Percentiles rank a stretch among this genome's conserved stretches.
Conservation (phyloP, 2,888 invertebrate genomes). For the Crioceris asparagi region DNA sequence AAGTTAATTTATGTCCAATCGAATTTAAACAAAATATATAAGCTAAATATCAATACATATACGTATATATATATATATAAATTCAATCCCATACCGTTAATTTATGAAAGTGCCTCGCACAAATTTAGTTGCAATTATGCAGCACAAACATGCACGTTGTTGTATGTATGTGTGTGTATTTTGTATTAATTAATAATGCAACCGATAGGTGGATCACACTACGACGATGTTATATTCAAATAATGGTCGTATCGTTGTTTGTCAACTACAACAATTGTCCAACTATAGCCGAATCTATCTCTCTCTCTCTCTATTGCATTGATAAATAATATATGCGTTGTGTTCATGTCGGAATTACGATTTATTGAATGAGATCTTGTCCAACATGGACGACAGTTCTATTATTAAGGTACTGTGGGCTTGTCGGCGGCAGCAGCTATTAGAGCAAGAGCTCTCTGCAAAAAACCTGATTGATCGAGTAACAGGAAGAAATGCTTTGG, state of each 20-base stretch:
- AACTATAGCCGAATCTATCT: no score
- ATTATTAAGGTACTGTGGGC: conserved; percentile 6
- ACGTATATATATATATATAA: no score
- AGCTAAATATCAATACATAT: conserved; percentile 37
- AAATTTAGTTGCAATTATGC: conserved; percentile 37
- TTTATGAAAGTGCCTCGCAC: conserved; percentile 37
- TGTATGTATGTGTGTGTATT: conserved; percentile 25
- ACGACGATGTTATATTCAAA: conserved; percentile 37
- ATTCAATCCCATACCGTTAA: no score
- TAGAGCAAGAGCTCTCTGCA: no score
- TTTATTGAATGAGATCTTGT: conserved; percentile 33
- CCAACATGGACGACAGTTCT: conserved; percentile 18
- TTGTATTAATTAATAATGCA: conserved; percentile 37
- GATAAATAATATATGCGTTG: conserved; percentile 35
- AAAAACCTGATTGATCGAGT: no score
- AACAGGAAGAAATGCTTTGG: no score
- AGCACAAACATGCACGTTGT: conserved; percentile 34
- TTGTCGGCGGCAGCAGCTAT: no score
- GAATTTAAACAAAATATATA: conserved; percentile 37
- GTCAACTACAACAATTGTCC: conserved; percentile 36
- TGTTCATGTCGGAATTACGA: conserved; percentile 34
- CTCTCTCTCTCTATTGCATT: conserved; percentile 19
- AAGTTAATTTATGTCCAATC: conserved; percentile 30
- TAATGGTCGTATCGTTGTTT: conserved; percentile 35
- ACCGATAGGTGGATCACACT: conserved; percentile 36